Evolutionary conservation across 1,140 invertebrate genomes (phyloP).

Genomic region (Wiebesia pumilae): DNA sequence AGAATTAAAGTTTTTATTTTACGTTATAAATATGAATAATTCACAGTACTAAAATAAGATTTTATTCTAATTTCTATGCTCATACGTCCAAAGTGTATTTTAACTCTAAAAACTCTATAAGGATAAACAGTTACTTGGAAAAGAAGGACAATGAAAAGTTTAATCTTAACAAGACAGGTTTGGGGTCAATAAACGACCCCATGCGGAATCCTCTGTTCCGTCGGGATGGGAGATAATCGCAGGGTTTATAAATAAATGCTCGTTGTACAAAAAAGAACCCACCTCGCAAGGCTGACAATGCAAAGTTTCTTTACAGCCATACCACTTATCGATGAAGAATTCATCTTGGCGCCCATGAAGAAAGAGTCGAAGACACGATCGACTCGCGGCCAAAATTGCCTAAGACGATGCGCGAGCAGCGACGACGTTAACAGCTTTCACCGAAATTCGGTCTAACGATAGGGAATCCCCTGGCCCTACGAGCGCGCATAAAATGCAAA

Average conservation of each 20-base stretch:
- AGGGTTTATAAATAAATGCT: neutral
- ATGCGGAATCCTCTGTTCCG: neutral
- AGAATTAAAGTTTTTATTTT: neutral
- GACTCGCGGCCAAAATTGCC: neutral
- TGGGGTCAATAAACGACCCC: constrained; percentile 14
- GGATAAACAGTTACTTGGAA: constrained; percentile 10
- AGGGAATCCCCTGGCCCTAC: constrained; percentile 30
- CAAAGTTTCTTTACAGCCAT: neutral
- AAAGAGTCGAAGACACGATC: neutral
- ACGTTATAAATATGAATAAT: neutral
- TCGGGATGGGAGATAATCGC: neutral
- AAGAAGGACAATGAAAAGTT: constrained; percentile 12
- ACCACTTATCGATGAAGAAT: neutral
- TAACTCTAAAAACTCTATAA: neutral
- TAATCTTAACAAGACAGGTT: constrained; percentile 1
- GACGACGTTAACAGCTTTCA: constrained; percentile 1
- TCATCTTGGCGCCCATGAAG: neutral
- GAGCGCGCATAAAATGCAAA: neutral
- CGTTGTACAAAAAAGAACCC: neutral
- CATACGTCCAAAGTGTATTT: neutral
- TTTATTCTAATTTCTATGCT: neutral
- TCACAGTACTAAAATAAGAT: neutral
- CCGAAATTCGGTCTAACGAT: constrained; percentile 34
- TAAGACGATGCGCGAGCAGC: neutral
- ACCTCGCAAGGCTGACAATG: neutral